These are phyloP conservation scores for Mugil cephalus DNA, from an alignment of 2,113 vertebrate species.

Conservation along the genomic window DNA sequence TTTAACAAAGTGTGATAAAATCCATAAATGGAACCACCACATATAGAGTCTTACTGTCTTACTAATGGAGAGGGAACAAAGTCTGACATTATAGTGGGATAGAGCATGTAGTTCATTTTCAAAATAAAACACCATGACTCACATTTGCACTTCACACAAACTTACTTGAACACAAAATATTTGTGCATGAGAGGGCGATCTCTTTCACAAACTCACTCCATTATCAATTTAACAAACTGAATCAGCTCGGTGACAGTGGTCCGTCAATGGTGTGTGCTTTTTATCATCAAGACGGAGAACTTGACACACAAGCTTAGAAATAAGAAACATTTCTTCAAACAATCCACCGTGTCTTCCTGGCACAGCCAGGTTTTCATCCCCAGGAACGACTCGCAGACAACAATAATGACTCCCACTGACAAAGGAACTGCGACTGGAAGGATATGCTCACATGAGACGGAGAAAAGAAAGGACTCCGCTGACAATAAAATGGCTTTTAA, in stretches of 20 bases:
- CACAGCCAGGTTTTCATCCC: conserved; percentile 49
- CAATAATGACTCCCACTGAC: conserved; percentile 41
- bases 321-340: conserved; percentile 16
- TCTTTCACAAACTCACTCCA: too few relatives aligned
- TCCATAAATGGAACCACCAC: not conserved
- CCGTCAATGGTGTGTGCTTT: too few relatives aligned
- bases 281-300: not conserved
- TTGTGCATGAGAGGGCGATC: too few relatives aligned
- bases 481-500: conserved; percentile 41
- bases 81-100: too few relatives aligned
- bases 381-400: conserved; percentile 31
- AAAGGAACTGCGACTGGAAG: conserved; percentile 21
- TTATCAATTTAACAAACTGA: too few relatives aligned
- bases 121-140: too few relatives aligned
- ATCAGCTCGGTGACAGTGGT: too few relatives aligned
- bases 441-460: conserved; percentile 43
- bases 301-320: conserved; percentile 7
- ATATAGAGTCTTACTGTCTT: not conserved
- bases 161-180: too few relatives aligned
- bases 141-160: too few relatives aligned
- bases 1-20: not conserved
- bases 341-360: conserved; percentile 24
- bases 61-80: too few relatives aligned
- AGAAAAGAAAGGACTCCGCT: conserved; percentile 15
- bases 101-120: too few relatives aligned